Evolutionary conservation across 2,888 invertebrate genomes (phyloP).

Genomic region (Syritta pipiens): DNA sequence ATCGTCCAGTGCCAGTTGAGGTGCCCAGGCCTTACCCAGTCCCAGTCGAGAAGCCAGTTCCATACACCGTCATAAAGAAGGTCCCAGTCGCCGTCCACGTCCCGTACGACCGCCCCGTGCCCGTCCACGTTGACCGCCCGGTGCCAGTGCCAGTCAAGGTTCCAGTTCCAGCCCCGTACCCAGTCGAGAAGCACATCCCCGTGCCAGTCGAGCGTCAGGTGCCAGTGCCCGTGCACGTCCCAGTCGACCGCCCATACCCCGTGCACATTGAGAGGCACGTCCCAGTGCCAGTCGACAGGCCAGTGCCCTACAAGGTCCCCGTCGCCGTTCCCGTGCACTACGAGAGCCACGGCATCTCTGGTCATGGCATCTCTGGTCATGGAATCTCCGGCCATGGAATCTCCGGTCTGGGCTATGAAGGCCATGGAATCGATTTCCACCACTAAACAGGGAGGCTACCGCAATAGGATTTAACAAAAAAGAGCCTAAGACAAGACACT

Average conservation of each 20-base stretch:
- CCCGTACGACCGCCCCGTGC: constrained; percentile 80
- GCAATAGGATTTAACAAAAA: constrained; percentile 72
- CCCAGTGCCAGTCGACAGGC: constrained; percentile 84
- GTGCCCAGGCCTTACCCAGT: constrained; percentile 83
- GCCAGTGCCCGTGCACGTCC: constrained; percentile 82
- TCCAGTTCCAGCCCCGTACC: constrained; percentile 86
- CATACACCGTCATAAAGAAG: constrained; percentile 83
- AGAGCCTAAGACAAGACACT: constrained; percentile 68
- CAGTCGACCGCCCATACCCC: constrained; percentile 81
- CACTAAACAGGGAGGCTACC: constrained; percentile 69
- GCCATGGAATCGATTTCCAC: constrained; percentile 70
- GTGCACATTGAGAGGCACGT: constrained; percentile 82
- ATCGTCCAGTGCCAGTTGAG: constrained; percentile 84
- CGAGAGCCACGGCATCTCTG: constrained; percentile 75
- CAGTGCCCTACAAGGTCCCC: constrained; percentile 84
- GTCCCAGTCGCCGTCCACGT: constrained; percentile 83
- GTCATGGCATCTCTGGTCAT: constrained; percentile 33
- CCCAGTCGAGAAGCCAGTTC: constrained; percentile 81
- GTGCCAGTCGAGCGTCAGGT: constrained; percentile 85
- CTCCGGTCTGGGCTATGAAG: constrained; percentile 71
- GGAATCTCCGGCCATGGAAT: constrained; percentile 45
- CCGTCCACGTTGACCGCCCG: constrained; percentile 84
- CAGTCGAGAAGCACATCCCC: constrained; percentile 82
- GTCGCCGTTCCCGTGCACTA: constrained; percentile 77
- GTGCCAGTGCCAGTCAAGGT: constrained; percentile 87